These are phyloP conservation scores for Sitobion miscanthi DNA, from an alignment of 1,140 invertebrate genomes.

Conservation along the genomic window DNA sequence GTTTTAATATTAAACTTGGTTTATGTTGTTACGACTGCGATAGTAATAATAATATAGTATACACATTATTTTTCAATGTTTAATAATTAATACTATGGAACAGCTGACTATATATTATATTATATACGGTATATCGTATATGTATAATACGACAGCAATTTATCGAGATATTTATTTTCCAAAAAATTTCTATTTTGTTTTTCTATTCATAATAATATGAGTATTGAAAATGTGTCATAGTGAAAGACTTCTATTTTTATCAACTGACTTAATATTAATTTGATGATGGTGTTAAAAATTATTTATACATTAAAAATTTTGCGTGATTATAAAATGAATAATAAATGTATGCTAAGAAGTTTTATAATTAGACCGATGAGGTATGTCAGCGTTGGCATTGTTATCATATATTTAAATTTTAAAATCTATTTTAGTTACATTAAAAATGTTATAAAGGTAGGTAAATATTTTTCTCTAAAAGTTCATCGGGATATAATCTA, in stretches of 20 bases:
- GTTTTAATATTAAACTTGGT: background rate
- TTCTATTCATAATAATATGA: background rate
- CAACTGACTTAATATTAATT: background rate
- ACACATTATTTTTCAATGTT: background rate
- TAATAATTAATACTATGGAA: background rate
- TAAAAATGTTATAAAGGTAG: background rate
- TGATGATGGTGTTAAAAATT: background rate
- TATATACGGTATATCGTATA: background rate
- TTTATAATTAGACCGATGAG: conserved; percentile 43
- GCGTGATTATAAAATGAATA: background rate
- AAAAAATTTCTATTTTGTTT: background rate
- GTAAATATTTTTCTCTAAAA: background rate
- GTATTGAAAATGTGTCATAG: background rate
- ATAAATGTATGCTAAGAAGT: background rate
- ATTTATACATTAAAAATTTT: background rate
- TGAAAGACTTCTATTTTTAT: background rate
- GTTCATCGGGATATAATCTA: background rate
- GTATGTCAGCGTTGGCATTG: conserved; percentile 30
- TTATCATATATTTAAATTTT: background rate
- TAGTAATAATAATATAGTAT: background rate
- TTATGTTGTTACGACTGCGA: background rate
- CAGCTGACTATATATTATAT: background rate
- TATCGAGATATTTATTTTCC: background rate
- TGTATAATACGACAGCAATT: background rate
- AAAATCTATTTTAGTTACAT: conserved; percentile 28